Evolutionary conservation across 2,888 invertebrate genomes (phyloP), one percentile per base, ranked within the genome.

Genomic region (Yponomeuta malinellus): DNA sequence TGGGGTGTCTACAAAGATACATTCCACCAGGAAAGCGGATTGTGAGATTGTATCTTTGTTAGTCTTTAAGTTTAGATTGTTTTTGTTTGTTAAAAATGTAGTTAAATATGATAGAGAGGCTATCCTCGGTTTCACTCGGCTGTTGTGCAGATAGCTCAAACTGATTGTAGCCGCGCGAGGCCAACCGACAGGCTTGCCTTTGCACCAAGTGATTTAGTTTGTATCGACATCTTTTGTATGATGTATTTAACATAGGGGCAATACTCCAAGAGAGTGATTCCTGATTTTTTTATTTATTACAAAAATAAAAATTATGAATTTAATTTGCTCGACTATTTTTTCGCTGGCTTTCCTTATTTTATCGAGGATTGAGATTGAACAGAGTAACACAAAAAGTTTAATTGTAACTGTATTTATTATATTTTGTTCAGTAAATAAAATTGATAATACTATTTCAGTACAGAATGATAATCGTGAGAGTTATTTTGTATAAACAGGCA

Each of bases 201-300:
- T 89, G 91, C 92, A 92, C 91, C 90, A 92, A 92, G 92, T 92
- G 92, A 92, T 91, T 92, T 91, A 91, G 91, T 92, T 91, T 87
- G 87, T 91, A 91, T 88, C 84, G 85, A 89, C 90, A 90, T 91
- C 91, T 91, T 91, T 91, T 92, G 91, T 92, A 92, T 89, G 90
- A 90, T 91, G 90, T 92, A 91, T 92, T 91, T 90, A 89, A 87
- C 89, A 88, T 87, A 89, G 81, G 80, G 89, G 81, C 88, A 88
- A 89, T 86, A 85, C 90, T 89, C 90, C 84, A 79, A 85, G 87
- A 83, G 88, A 90, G 89, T 78, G 84, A 89, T 91, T 90, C 89
- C 87, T 85, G 85, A 84, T 89, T 90, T 90, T 91, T 90, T 92
- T 92, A 91, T 90, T 91, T 91, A 90, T 90, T 92, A 90, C 88